A percentile compares a stretch with the other conserved stretches of the same genome.
Conservation (phyloP, 2,113 vertebrate species). For the Brachyhypopomus gauderio region DNA sequence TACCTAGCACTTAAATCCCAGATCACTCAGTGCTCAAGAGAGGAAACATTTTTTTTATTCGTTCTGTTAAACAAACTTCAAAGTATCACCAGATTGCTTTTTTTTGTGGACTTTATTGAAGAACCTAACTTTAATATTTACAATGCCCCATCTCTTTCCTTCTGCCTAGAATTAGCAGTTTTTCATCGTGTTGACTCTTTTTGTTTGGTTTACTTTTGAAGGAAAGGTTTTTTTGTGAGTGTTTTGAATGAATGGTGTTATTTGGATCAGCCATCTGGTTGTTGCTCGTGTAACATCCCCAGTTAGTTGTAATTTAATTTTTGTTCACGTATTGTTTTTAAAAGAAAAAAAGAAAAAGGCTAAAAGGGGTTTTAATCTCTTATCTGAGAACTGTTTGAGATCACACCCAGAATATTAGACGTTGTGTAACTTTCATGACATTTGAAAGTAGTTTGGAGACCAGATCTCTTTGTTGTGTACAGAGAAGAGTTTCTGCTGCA, state of each 20-base stretch:
- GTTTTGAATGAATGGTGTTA: constrained; percentile 38
- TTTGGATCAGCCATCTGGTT: constrained; percentile 43
- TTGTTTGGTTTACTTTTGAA: constrained; percentile 1
- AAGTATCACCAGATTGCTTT: background rate
- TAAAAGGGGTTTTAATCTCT: constrained; percentile 58
- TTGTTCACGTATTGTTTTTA: constrained; percentile 48
- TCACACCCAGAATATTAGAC: constrained; percentile 45
- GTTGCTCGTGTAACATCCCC: constrained; percentile 55
- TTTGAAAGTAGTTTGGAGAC: constrained; percentile 61
- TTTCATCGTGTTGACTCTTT: constrained; percentile 14
- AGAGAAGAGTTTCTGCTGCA: constrained; percentile 65
- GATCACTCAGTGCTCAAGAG: constrained; percentile 12
- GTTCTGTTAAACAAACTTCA: background rate
- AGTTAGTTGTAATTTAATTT: constrained; percentile 67
- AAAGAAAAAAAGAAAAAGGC: constrained; percentile 20
- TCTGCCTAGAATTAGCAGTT: background rate
- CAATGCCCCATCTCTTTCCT: background rate
- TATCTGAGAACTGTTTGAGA: constrained; percentile 61
- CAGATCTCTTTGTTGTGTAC: constrained; percentile 61
- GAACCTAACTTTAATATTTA: constrained; percentile 20
- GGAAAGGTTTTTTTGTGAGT: constrained; percentile 35
- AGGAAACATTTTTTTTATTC: constrained; percentile 25
- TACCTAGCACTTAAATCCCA: constrained; percentile 38
- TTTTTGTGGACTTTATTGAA: constrained; percentile 8
- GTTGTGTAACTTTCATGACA: constrained; percentile 25